Evolutionary conservation across 2,797 vertebrate genomes (phyloP).

Genomic region (Triplophysa yarkandensis): DNA sequence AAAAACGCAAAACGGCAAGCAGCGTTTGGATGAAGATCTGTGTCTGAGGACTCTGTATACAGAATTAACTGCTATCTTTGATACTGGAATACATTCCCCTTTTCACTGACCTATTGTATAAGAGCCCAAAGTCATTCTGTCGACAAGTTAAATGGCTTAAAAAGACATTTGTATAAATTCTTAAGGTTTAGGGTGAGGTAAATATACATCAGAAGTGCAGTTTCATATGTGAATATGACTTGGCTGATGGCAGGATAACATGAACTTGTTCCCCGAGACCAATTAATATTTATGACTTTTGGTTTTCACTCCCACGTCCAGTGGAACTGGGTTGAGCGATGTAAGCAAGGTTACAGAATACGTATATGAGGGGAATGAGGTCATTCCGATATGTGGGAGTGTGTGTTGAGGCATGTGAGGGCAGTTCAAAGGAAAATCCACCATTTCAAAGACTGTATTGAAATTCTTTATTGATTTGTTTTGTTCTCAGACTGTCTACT

Average conservation of each 20-base stretch:
- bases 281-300: conserved; percentile 40
- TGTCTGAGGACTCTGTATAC: conserved; percentile 29
- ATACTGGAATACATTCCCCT: conserved; percentile 4
- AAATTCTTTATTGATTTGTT: neutral
- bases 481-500: too few species aligned
- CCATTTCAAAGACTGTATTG: conserved; percentile 11
- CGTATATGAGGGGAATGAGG: neutral
- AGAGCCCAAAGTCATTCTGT: neutral
- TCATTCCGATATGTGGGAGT: conserved; percentile 20
- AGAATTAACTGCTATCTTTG: conserved; percentile 24
- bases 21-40: conserved; percentile 29
- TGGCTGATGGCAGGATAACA: conserved; percentile 19
- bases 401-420: conserved; percentile 12
- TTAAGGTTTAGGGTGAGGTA: neutral
- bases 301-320: conserved; percentile 22
- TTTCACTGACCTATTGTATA: neutral
- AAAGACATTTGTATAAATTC: conserved; percentile 3
- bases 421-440: conserved; percentile 6
- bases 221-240: conserved; percentile 15
- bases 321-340: conserved; percentile 8
- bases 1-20: conserved; percentile 46
- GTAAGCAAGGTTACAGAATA: conserved; percentile 4
- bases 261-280: conserved; percentile 21
- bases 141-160: neutral
- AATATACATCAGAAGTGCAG: conserved; percentile 1